Evolutionary conservation across 2,113 vertebrate genomes (phyloP).

Genomic region (Pagrus major): DNA sequence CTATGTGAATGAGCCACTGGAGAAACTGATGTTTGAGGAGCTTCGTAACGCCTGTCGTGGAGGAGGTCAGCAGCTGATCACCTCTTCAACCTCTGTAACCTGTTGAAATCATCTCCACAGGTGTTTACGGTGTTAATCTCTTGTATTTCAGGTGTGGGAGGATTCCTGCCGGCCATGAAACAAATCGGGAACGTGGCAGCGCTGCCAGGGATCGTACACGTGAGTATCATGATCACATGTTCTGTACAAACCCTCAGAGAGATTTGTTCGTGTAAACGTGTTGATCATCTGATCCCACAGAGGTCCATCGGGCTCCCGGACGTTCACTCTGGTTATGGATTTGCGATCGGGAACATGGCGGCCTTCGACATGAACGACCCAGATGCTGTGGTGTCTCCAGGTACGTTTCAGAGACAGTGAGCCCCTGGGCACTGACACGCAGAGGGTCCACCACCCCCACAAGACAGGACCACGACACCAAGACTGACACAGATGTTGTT

Average conservation of each 20-base stretch:
- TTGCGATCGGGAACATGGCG: conserved; percentile 99
- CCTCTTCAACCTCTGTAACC: rapidly evolving
- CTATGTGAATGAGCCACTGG: conserved; percentile 95
- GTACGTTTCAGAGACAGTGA: no score
- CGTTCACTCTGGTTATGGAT: conserved; percentile 97
- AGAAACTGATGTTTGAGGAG: conserved; percentile 98
- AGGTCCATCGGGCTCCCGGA: conserved; percentile 96
- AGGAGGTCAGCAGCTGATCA: conserved; percentile 84
- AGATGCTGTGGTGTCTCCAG: conserved; percentile 94
- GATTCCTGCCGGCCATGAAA: conserved; percentile 98
- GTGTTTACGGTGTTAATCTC: rapidly evolving
- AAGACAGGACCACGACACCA: no score
- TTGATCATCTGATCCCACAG: conserved; percentile 74
- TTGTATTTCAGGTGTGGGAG: conserved; percentile 88
- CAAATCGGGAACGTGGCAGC: conserved; percentile 99
- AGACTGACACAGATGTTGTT: no score
- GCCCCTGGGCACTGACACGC: no score
- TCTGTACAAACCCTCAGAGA: background rate
- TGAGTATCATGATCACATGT: conserved; percentile 76
- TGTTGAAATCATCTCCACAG: rapidly evolving
- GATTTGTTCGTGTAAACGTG: background rate
- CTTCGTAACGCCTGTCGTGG: conserved; percentile 94
- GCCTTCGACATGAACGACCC: conserved; percentile 96
- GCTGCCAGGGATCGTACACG: conserved; percentile 94
- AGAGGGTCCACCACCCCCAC: no score